These are phyloP conservation scores for Anguilla obscura DNA, from an alignment of 2,797 vertebrate genomes.

Conservation along the genomic window DNA sequence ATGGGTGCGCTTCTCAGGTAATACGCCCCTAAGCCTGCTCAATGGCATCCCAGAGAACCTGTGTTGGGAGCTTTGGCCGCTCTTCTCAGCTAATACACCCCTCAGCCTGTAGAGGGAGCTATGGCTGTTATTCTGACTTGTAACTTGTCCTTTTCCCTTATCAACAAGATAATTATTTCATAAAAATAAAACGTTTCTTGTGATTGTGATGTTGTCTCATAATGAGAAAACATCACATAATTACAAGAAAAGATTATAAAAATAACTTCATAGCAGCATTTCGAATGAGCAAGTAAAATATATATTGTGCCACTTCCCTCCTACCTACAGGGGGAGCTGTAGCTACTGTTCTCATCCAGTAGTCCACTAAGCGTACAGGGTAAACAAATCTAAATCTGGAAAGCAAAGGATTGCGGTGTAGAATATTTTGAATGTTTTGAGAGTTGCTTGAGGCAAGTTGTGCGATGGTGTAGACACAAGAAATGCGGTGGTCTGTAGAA, in stretches of 20 bases:
- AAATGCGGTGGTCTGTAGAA: not conserved
- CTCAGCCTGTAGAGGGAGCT: not conserved
- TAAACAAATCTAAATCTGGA: not conserved
- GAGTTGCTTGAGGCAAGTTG: not conserved
- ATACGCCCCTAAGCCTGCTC: not conserved
- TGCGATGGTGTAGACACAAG: not conserved
- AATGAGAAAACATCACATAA: no score
- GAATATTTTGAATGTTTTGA: not conserved
- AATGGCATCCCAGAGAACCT: not conserved
- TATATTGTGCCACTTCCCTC: not conserved
- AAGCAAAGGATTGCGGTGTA: not conserved
- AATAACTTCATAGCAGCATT: no score
- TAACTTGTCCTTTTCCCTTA: no score
- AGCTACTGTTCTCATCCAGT: not conserved
- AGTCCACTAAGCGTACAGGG: not conserved
- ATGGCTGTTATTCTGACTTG: not conserved
- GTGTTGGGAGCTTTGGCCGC: not conserved
- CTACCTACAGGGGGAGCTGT: conserved; percentile 2
- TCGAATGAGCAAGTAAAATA: no score
- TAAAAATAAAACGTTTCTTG: no score
- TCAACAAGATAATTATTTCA: no score
- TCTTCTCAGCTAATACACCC: not conserved
- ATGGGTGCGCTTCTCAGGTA: conserved; percentile 80
- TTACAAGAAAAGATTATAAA: no score
- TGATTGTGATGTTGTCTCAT: no score